Base-by-base conservation (phyloP, 2,888 invertebrate genomes). In the Acleris laterana region DNA sequence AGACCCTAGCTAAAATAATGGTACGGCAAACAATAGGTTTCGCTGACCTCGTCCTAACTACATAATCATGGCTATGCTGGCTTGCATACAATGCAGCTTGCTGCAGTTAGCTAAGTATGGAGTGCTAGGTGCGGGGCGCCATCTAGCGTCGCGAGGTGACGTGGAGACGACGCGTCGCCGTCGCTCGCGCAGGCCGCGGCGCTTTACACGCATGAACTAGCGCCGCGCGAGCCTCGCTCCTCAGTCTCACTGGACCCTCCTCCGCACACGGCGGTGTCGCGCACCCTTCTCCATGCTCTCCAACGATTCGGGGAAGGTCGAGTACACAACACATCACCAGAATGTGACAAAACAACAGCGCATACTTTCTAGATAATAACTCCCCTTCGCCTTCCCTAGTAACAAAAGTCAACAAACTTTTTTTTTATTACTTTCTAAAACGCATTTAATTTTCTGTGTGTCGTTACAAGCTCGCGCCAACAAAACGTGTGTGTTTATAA, bases 391-490 rank as follows among this genome's bases (percentile, higher is more conserved):
- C 87, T 86, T 89, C 81, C 81, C 74, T 81, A 80, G 77, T 80
- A 77, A 83, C 82, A 81, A 80, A 83, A 80, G 79, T 76, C 73
- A 80, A 83, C 76, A 83, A 85, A 90, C 88, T 87, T 83, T 66
- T 38, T 87, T 38, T 87, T 85, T 85, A 87, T 83, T 81, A 88
- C 91, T 90, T 90, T 91, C 91, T 90, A 90, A 91, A 87, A 84
- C 87, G 86, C 88, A 88, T 89, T 88, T 86, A 86, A 89, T 90
- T 90, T 88, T 88, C 88, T 83, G 89, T 89, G 90, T 89, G 90
- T 88, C 81, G 57, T 81, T 82, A 77, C 86, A 82, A 85, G 85
- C 84, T 85, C 82, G 85, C 87, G 87, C 81, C 82, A 85, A 85
- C 87, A 85, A 84, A 89, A 85, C 89, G 88, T 87, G 90, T 89